These are phyloP conservation scores for Caenorhabditis tropicalis DNA, from an alignment of 1,140 invertebrate genomes.

Conservation along the genomic window DNA sequence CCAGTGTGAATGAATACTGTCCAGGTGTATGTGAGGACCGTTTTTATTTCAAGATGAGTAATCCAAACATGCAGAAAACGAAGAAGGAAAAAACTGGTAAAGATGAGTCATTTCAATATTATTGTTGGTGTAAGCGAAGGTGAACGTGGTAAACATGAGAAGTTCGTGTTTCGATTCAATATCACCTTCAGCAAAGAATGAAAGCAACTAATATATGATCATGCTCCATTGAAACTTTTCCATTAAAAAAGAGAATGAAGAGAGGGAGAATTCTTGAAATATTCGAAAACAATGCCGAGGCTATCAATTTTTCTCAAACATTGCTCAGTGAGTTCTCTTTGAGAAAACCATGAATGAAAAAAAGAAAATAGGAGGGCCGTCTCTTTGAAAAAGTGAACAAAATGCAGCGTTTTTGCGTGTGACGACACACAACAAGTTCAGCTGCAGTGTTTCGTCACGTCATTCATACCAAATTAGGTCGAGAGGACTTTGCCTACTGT, in stretches of 20 bases:
- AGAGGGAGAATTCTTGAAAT: too few relatives aligned
- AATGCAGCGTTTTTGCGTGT: slow-evolving; percentile 7
- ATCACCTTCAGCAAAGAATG: too few relatives aligned
- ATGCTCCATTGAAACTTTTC: too few relatives aligned
- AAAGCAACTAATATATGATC: too few relatives aligned
- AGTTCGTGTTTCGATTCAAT: not conserved
- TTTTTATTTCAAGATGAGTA: slow-evolving; percentile 16
- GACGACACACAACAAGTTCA: slow-evolving; percentile 39
- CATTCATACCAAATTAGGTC: slow-evolving; percentile 42
- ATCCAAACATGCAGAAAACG: not conserved
- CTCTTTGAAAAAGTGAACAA: slow-evolving; percentile 21
- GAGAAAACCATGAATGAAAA: slow-evolving; percentile 5
- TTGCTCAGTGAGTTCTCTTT: not conserved
- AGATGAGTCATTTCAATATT: slow-evolving; percentile 9
- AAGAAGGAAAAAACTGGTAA: not conserved
- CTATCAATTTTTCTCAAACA: not conserved
- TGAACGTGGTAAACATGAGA: not conserved
- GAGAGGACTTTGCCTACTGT: not conserved
- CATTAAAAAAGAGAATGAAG: too few relatives aligned
- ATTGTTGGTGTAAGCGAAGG: not conserved
- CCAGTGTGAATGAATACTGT: slow-evolving; percentile 1
- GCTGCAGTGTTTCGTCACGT: slow-evolving; percentile 12
- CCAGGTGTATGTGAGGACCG: not conserved
- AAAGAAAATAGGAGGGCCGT: not conserved
- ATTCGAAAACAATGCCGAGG: too few relatives aligned